Base-by-base conservation (phyloP, 2,888 invertebrate genomes). In the Drosophila kuntzei region DNA sequence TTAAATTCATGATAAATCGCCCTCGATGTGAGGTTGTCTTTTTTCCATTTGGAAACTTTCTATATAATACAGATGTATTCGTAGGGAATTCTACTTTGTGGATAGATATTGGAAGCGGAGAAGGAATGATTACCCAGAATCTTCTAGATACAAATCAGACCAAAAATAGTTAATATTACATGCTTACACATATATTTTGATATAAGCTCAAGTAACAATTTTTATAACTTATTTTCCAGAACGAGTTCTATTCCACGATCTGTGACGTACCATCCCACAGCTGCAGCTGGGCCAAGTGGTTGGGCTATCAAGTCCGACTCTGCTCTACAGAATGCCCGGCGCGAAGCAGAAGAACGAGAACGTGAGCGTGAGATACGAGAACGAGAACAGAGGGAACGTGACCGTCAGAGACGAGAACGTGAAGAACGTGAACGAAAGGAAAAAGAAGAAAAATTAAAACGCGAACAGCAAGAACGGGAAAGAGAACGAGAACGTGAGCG, bases 251-350 rank as follows among this genome's bases (percentile, higher is more conserved):
- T 95, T 60, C 95, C 94, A 90, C 93, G 95, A 51, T 93, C 94
- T 9, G 94, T 94, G 36, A 93, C 93, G 25, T 95, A 94, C 84
- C 95, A 91, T 75, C 93, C 94, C 91, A 71, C 71, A 11, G 69
- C 79, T 34, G 46, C 87, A 8, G 50, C 71, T 27, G 92, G 93
- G 60, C 93, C 93, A 0, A 91, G 92, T 20, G 93, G 94, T 2
- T 96, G 95, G 95, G 80, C 94, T 22, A 90, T 95, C 46, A 95
- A 95, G 89, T 94, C 95, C 0, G 95, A 95, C 90, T 94, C 95
- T 3, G 93, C 93, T 1, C 92, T 94, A 49, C 93, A 92, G 51
- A 92, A 94, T 69, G 94, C 94, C 49, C 93, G 95, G 44, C 93
- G 95, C 36, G 95, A 95, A 81, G 92, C 95, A 20, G 95, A 95